Conservation (phyloP, 2,113 vertebrate genomes). For the Patagioenas fasciata region DNA sequence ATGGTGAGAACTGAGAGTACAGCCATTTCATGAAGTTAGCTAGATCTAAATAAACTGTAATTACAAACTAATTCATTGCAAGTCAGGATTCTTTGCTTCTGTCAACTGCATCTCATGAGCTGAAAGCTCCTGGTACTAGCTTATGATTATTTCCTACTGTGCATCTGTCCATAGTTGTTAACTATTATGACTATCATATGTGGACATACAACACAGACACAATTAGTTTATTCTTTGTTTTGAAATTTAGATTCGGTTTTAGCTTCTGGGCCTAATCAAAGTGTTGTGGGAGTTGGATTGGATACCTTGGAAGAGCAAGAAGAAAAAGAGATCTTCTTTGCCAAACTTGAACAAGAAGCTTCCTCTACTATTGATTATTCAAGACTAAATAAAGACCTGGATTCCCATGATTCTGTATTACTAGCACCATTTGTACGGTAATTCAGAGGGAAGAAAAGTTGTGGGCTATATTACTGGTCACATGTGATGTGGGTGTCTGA, state of each 20-base stretch:
- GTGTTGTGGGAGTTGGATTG: conserved; percentile 68
- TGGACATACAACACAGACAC: not conserved
- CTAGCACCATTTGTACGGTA: conserved; percentile 69
- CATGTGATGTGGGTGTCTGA: not conserved
- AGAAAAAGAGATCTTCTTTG: conserved; percentile 89
- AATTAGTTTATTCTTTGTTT: not conserved
- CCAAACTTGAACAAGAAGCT: conserved; percentile 80
- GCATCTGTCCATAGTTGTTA: not conserved
- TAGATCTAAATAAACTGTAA: not conserved
- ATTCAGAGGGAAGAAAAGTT: not conserved
- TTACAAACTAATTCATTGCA: not conserved
- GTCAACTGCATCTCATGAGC: fast-evolving
- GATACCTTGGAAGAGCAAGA: conserved; percentile 89
- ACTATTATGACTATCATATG: not conserved
- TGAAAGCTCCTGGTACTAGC: not conserved
- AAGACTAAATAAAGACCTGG: conserved; percentile 85
- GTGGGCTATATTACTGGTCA: not conserved
- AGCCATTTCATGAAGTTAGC: not conserved
- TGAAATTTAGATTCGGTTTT: conserved; percentile 70
- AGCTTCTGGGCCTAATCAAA: conserved; percentile 69
- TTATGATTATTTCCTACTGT: not conserved
- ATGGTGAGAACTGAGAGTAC: conserved; percentile 75
- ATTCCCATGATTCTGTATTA: conserved; percentile 75
- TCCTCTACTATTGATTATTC: conserved; percentile 85
- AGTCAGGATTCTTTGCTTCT: not conserved